Conservation (phyloP, 2,888 invertebrate species). For the Drosophila formosana region DNA sequence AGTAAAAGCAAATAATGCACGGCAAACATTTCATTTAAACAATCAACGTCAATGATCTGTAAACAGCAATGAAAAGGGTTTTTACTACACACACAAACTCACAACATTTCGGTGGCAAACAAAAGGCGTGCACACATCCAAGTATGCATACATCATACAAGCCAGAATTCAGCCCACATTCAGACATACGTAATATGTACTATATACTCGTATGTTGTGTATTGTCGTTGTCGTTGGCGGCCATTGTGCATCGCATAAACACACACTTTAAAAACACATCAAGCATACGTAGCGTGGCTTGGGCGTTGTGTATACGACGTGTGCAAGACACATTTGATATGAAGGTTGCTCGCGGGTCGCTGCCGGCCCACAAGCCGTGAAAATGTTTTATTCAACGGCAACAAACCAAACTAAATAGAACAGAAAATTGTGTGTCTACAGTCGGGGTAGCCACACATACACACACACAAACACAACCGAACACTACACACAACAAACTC, state of each 20-base stretch:
- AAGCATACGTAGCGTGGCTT: slow-evolving; percentile 68
- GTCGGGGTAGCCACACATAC: slow-evolving; percentile 32
- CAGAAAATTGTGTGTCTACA: slow-evolving; percentile 74
- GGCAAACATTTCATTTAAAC: slow-evolving; percentile 81
- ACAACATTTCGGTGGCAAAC: slow-evolving; percentile 55
- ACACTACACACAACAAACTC: slow-evolving; percentile 28
- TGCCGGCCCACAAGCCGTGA: slow-evolving; percentile 76
- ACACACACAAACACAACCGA: slow-evolving; percentile 15
- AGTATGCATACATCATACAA: slow-evolving; percentile 62
- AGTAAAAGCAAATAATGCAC: slow-evolving; percentile 75
- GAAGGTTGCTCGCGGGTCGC: slow-evolving; percentile 76
- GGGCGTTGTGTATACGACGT: slow-evolving; percentile 55
- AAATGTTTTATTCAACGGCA: slow-evolving; percentile 82
- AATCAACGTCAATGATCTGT: slow-evolving; percentile 83
- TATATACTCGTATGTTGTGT: slow-evolving; percentile 15
- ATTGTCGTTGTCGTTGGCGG: slow-evolving; percentile 39
- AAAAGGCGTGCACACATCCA: slow-evolving; percentile 70
- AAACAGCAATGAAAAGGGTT: slow-evolving; percentile 79
- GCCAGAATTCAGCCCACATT: slow-evolving; percentile 20
- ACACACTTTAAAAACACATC: slow-evolving; percentile 81
- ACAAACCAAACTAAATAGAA: slow-evolving; percentile 81
- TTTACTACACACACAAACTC: slow-evolving; percentile 52
- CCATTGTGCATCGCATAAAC: slow-evolving; percentile 77
- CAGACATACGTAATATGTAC: slow-evolving; percentile 26
- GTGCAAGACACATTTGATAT: slow-evolving; percentile 71